Conservation (phyloP, 2,797 vertebrate species). For the Rhodeus uyekii region DNA sequence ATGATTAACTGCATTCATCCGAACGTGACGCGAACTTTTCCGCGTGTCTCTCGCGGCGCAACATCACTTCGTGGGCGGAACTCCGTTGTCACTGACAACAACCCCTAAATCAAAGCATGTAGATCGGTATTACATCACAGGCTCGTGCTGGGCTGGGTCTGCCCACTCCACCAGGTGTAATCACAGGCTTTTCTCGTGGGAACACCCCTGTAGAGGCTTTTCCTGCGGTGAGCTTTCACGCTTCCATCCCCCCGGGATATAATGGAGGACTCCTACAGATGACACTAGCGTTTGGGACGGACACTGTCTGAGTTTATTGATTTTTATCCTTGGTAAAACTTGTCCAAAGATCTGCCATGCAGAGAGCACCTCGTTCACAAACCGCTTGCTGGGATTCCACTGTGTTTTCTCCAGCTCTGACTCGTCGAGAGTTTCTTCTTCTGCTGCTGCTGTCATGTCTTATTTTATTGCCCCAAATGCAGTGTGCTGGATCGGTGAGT, state of each 20-base stretch:
- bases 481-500: slow-evolving; percentile 25
- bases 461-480: neutral
- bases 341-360: neutral
- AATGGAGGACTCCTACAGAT: slow-evolving; percentile 1
- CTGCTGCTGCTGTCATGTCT: neutral
- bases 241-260: slow-evolving; percentile 26
- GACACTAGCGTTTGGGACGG: slow-evolving; percentile 1
- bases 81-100: slow-evolving; percentile 5
- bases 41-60: neutral
- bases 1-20: neutral
- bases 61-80: slow-evolving; percentile 12
- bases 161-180: slow-evolving; percentile 13
- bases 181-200: slow-evolving; percentile 6
- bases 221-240: slow-evolving; percentile 11
- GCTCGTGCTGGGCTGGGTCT: slow-evolving; percentile 20
- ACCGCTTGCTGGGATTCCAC: neutral
- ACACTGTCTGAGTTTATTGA: neutral
- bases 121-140: slow-evolving; percentile 17
- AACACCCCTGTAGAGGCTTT: neutral
- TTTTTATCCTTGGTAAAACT: neutral
- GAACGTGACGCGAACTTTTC: neutral
- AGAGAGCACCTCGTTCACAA: neutral
- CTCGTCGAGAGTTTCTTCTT: slow-evolving; percentile 2
- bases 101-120: slow-evolving; percentile 19
- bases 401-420: slow-evolving; percentile 4